Evolutionary conservation across 1,140 invertebrate genomes (phyloP), one percentile per base, ranked within the genome.

Genomic region (Dendrolimus kikuchii): DNA sequence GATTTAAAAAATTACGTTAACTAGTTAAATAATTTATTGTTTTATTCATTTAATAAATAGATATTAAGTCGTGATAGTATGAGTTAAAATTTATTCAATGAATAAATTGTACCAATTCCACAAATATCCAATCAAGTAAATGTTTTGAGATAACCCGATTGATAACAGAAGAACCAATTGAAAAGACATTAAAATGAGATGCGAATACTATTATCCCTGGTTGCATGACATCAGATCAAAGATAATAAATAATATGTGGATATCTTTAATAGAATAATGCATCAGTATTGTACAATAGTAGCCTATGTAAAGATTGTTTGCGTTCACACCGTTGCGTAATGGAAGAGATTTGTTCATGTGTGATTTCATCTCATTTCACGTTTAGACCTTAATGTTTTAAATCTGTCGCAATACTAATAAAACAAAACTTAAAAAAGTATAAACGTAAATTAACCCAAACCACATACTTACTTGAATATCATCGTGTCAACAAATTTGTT

Each of bases 251-350:
- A 43, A 42, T 51, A 40, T 8, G 40, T 40, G 44, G 58, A 63
- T 63, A 54, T 60, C 68, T 66, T 64, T 70, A 64, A 64, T 68
- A 70, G 64, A 61, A 62, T 64, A 57, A 68, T 57, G 53, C 55
- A 58, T 45, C 6, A 46, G 40, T 43, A 60, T 56, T 60, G 59
- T 60, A 37, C 46, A 42, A 48, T 46, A 59, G 51, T 49, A 48
- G 45, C 7, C 39, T 46, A 36, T 47, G 43, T 10, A 41, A 46
- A 41, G 48, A 45, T 46, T 47, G 51, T 36, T 44, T 4, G 36
- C 38, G 45, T 7, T 55, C 37, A 56, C 49, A 56, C 55, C 1
- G 47, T 40, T 5, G 47, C 36, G 47, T 47, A 51, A 51, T 9
- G 23, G n/a, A 38, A 38, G 42, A 4, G 4, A 40, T 43, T 41